Base-by-base conservation (phyloP, 2,888 invertebrate species). In the Prostheceraeus crozeri region DNA sequence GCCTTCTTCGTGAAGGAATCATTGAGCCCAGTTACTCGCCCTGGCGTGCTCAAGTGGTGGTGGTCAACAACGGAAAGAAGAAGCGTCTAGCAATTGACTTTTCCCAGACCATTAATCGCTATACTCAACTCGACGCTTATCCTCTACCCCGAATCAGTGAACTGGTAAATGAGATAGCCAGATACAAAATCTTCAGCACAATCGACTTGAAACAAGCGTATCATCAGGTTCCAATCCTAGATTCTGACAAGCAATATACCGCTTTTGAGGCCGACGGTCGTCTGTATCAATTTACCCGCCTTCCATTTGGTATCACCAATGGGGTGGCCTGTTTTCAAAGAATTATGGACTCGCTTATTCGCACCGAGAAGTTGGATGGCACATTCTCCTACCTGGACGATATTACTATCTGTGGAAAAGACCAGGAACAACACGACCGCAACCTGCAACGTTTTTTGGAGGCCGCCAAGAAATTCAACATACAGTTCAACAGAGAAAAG, bases 201-300 rank as follows among this genome's bases (percentile, higher is more conserved):
- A 6, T 54, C 4, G 54, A 54, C 19, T 16, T 54, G 46, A 36
- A 54, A 48, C 27, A 28, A n/a, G 54, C 54, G 3, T 54, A 54
- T 54, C 54, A 54, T 45, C 54, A 54, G 14, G 33, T 54, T 27
- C 25, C 45, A 4, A 6, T 54, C 6, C 36, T 4, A 4, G 31
- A 30, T 33, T 3, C 11, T 10, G 35, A 54, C 11, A 54, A 54
- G 33, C 45, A 6, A 14, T 54, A 48, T 10, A 54, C 54, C n/a
- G 54, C 54, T 16, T 54, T 54, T 16, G 54, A 54, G 28, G 54
- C 35, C 19, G 28, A 54, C 8, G 54, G 45, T 11, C 11, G n/a
- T 36, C 19, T 54, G 45, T 54, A 54, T 28, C 54, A 54, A 54
- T 54, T 54, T 35, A 10, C 6, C 36, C 46, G 31, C 4, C 8